phyloP scores from a whole-genome alignment of 2,888 invertebrate species.

The Brachypalpus laphriformis region DNA sequence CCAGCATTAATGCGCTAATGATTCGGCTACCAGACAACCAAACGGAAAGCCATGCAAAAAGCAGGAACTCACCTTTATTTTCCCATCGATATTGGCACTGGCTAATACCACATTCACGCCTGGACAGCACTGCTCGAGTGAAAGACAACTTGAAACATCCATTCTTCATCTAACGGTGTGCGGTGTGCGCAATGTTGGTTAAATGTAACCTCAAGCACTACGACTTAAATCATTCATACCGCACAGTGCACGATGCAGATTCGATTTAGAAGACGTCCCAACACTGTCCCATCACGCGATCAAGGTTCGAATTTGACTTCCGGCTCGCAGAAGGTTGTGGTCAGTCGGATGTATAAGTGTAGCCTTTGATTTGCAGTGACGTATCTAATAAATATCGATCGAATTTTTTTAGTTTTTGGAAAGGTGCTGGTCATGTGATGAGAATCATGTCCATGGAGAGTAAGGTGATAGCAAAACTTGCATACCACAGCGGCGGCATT shows the following conservation, averaged over 20 bases:
- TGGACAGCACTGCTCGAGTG: conserved; percentile 60
- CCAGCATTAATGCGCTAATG: conserved; percentile 68
- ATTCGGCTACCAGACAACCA: conserved; percentile 68
- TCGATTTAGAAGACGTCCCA: conserved; percentile 40
- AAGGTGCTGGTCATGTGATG: conserved; percentile 14
- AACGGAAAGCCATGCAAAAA: conserved; percentile 68
- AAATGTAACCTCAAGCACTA: conserved; percentile 69
- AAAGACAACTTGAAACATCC: conserved; percentile 56
- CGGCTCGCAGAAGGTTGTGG: conserved; percentile 30
- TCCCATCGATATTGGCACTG: conserved; percentile 59
- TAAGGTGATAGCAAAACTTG: neutral
- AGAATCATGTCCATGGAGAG: conserved; percentile 32
- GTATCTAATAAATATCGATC: conserved; percentile 5
- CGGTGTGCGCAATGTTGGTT: conserved; percentile 68
- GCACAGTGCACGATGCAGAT: conserved; percentile 65
- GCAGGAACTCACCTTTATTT: conserved; percentile 67
- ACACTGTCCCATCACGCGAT: conserved; percentile 59
- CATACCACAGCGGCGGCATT: conserved; percentile 77
- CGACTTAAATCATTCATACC: conserved; percentile 70
- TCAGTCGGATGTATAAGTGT: conserved; percentile 52
- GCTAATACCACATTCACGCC: conserved; percentile 71
- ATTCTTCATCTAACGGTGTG: conserved; percentile 67
- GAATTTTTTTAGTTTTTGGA: too few relatives aligned
- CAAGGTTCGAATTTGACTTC: conserved; percentile 51
- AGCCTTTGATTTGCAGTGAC: conserved; percentile 16